These are phyloP conservation scores for Ormyrus pomaceus DNA, from an alignment of 2,888 invertebrate species.

Conservation along the genomic window DNA sequence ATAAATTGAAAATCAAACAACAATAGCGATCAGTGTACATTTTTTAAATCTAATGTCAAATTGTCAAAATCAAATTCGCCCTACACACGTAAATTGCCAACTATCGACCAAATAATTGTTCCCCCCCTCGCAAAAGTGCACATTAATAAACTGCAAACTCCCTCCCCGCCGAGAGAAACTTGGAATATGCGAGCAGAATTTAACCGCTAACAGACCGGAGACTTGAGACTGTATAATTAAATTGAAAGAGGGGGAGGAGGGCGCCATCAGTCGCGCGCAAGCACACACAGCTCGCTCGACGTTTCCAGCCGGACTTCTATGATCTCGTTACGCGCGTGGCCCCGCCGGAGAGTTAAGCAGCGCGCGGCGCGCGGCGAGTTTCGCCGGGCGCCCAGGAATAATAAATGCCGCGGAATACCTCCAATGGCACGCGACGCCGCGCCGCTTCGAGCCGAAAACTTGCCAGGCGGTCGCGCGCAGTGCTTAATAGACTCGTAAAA, in stretches of 20 bases:
- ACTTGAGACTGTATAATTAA: conserved; percentile 30
- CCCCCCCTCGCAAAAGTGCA: background rate
- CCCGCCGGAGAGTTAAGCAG: conserved; percentile 6
- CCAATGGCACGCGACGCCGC: conserved; percentile 24
- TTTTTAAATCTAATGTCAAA: too few relatives aligned
- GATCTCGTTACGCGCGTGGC: background rate
- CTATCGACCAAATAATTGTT: background rate
- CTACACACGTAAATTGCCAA: background rate
- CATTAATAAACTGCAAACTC: too few relatives aligned
- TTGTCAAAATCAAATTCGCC: background rate
- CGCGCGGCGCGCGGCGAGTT: background rate
- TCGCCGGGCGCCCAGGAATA: conserved; percentile 10
- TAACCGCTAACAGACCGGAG: conserved; percentile 11
- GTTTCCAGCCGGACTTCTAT: conserved; percentile 13
- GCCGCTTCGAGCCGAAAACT: background rate
- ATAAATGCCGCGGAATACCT: conserved; percentile 21
- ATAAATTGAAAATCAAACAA: too few relatives aligned
- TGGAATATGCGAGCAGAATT: conserved; percentile 3
- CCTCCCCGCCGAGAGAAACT: too few relatives aligned
- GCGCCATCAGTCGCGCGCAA: background rate
- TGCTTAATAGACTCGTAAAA: conserved; percentile 30
- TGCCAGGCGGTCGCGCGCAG: background rate
- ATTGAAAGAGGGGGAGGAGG: background rate
- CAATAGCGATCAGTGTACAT: too few relatives aligned
- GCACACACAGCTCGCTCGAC: background rate